Percentiles rank a stretch among this genome's conserved stretches.
Conservation (phyloP, 2,113 vertebrate species). For the Oreotrochilus melanogaster region DNA sequence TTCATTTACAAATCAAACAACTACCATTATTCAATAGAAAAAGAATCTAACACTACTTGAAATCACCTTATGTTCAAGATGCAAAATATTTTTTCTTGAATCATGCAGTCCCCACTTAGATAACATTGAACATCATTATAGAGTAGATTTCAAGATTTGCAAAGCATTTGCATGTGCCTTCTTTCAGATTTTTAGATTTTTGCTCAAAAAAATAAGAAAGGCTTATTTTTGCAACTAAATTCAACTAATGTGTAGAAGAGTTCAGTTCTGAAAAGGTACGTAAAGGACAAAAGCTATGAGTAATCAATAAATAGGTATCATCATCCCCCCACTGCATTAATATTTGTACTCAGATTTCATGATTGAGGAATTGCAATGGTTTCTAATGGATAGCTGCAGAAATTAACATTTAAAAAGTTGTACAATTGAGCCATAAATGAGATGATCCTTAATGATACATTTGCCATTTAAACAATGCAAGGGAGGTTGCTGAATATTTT, state of each 20-base stretch:
- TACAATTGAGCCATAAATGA: slow-evolving; percentile 30
- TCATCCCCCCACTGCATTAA: background rate
- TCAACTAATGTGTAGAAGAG: background rate
- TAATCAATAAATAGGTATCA: background rate
- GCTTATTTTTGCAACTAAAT: background rate
- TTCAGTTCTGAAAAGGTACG: background rate
- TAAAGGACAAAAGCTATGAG: background rate
- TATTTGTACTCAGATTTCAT: background rate
- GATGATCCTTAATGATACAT: slow-evolving; percentile 63
- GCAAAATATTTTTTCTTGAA: background rate
- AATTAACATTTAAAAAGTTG: slow-evolving; percentile 58
- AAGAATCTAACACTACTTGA: background rate
- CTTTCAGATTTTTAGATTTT: background rate
- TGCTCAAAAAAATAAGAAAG: background rate
- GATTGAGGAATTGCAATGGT: background rate
- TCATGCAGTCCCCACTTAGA: background rate
- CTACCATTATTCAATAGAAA: background rate
- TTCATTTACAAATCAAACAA: background rate
- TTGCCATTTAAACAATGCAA: slow-evolving; percentile 59
- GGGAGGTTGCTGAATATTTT: slow-evolving; percentile 45
- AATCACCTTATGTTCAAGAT: background rate
- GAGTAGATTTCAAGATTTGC: background rate
- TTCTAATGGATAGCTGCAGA: slow-evolving; percentile 30
- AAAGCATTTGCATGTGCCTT: background rate
- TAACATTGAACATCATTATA: background rate